Base-by-base conservation (phyloP, 2,888 invertebrate genomes). In the Philhelius pedissequus region DNA sequence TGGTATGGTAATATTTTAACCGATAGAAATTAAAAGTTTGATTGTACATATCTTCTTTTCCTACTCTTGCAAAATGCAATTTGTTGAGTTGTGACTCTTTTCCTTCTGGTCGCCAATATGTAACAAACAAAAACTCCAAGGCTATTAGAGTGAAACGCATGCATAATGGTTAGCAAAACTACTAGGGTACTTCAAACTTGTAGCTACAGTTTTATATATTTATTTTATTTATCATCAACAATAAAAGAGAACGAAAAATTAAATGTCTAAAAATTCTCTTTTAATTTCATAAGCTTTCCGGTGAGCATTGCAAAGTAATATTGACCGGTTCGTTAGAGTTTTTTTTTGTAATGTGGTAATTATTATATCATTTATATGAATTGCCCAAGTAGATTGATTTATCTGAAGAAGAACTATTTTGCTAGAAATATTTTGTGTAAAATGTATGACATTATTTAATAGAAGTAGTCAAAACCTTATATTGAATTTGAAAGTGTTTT, bases 401-500 rank as follows among this genome's bases (percentile, higher is more conserved):
- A 0, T 6, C 2, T 0, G 2, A 40, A 38, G 4, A 40, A 15
- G 3, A 40, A 40, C n/a, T 40, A 8, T 15, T 7, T 40, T 40
- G 56, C 20, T 38, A 22, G 22, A 38, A 8, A 7, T 15, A 13
- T 35, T 30, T 11, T 25, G 13, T 48, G 43, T 48, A 11, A 18
- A 18, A 20, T 20, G 11, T 13, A 20, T 18, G 5, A 18, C 15
- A 3, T 35, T 13, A 22, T 20, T 40, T 32, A n/a, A 45, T 13
- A 6, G 45, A 45, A 64, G 48, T 50, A 50, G 40, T 52, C 38
- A 25, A 20, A 20, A 66, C 6, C 7, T 22, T 8, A 11, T n/a
- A 38, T 58, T 30, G 27, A 13, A 48, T 35, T 45, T 32, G 32
- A 58, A 52, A 69, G 62, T 69, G 68, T 48, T 62, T 50, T 75